Evolutionary conservation across 2,797 vertebrate species (phyloP), one percentile per base, ranked within the genome.

Genomic region (Atherinosoma microstoma): DNA sequence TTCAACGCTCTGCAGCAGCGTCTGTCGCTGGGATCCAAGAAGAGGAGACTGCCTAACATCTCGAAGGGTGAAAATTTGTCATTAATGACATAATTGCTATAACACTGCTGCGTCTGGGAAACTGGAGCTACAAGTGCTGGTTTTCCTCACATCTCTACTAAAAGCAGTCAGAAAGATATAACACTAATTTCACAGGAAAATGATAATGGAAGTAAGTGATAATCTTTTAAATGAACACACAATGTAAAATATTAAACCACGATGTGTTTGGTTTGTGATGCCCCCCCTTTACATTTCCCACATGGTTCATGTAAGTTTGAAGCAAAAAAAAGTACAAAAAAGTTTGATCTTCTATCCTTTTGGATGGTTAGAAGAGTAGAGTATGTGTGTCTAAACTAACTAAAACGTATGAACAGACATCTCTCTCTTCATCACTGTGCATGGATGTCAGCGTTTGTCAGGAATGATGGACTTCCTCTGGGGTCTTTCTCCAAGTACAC

Each of bases 401-500:
- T 64, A n/a, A 47, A 40, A 18, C 1, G 40, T 42, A 42, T 42
- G 15, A 42, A 42, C 34, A 16, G 3, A 10, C 35, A 15, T 42
- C 1, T 58, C 0, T 56, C 2, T 65, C 3, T 68, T 0, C 38
- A 4, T 64, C 2, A 77, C 7, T 75, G 13, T 36, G 0, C 59
- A 16, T 84, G 64, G 20, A 18, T 35, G 32, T 70, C 92, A 97
- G 96, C 94, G 8, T 95, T 96, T 80, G 93, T 96, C 68, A 94
- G 94, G 60, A 96, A 94, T 24, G 96, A 97, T 6, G 94, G 95
- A 13, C 93, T 96, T 66, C 95, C 96, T 8, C 87, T 95, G 76
- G 96, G 96, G 69, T 96, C 95, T 9, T 95, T 96, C 91, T 96
- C 96, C 84, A 97, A 97, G 85, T 97, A 97, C 86, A 97, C 95